Evolutionary conservation across 2,888 invertebrate species (phyloP).

Genomic region (Eulithis prunata): DNA sequence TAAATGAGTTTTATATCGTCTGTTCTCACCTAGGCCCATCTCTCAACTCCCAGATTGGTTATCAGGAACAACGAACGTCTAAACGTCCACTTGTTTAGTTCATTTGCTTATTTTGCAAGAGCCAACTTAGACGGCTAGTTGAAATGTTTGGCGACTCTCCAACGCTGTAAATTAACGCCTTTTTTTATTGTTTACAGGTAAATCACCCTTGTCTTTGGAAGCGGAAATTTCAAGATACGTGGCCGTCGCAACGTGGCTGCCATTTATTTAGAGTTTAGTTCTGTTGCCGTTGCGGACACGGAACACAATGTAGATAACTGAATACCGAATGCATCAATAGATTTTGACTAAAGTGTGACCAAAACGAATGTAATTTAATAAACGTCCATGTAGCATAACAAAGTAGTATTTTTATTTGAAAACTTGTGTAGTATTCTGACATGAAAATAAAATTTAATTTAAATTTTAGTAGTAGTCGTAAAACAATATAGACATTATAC

Average conservation of each 20-base stretch:
- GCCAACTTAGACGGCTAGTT: constrained; percentile 78
- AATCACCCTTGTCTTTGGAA: constrained; percentile 71
- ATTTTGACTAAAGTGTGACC: constrained; percentile 16
- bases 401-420: constrained; percentile 35
- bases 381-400: constrained; percentile 27
- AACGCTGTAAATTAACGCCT: constrained; percentile 79
- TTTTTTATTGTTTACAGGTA: constrained; percentile 82
- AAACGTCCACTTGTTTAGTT: constrained; percentile 74
- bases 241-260: constrained; percentile 44
- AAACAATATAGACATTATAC: not conserved
- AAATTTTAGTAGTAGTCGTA: not conserved
- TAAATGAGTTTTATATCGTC: constrained; percentile 82
- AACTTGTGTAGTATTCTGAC: constrained; percentile 9
- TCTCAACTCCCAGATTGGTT: constrained; percentile 69
- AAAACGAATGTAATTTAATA: constrained; percentile 32
- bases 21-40: constrained; percentile 78
- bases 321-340: constrained; percentile 30
- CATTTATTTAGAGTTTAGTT: constrained; percentile 46
- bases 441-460: not conserved
- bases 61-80: constrained; percentile 66
- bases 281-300: constrained; percentile 39
- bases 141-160: constrained; percentile 79
- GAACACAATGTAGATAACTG: constrained; percentile 12
- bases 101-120: constrained; percentile 77
- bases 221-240: constrained; percentile 61